Conservation (phyloP, 1,140 invertebrate genomes). For the Papilio machaon region DNA sequence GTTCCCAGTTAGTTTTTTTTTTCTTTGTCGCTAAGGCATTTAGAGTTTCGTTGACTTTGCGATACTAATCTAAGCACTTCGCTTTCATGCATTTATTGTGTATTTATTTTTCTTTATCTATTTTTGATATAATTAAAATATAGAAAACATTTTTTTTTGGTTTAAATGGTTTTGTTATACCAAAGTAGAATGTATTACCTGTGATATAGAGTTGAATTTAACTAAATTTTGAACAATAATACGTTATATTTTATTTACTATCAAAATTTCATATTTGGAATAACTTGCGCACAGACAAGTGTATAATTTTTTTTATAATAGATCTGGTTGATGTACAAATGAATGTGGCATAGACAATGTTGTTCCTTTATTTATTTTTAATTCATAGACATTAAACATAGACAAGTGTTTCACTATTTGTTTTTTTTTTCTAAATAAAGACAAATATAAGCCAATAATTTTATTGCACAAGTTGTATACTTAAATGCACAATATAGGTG, state of each 20-base stretch:
- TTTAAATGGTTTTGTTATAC: conserved; percentile 31
- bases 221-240: background rate
- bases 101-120: conserved; percentile 18
- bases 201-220: conserved; percentile 36
- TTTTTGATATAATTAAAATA: conserved; percentile 1
- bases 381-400: conserved; percentile 5
- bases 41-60: background rate
- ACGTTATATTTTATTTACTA: too few species aligned
- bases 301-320: background rate
- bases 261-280: background rate
- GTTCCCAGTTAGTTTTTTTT: background rate
- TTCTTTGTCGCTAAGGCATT: conserved; percentile 3
- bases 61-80: background rate
- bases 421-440: background rate
- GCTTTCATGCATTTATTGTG: conserved; percentile 21
- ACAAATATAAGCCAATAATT: background rate
- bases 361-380: conserved; percentile 19
- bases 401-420: background rate
- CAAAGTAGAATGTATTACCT: conserved; percentile 36
- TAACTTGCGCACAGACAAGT: conserved; percentile 18
- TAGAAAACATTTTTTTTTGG: background rate
- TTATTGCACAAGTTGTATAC: background rate
- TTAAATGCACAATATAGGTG: conserved; percentile 4
- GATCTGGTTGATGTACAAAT: conserved; percentile 26
- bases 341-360: conserved; percentile 2